Evolutionary conservation across 1,140 invertebrate species (phyloP).

Genomic region (Drosophila ohnishii): DNA sequence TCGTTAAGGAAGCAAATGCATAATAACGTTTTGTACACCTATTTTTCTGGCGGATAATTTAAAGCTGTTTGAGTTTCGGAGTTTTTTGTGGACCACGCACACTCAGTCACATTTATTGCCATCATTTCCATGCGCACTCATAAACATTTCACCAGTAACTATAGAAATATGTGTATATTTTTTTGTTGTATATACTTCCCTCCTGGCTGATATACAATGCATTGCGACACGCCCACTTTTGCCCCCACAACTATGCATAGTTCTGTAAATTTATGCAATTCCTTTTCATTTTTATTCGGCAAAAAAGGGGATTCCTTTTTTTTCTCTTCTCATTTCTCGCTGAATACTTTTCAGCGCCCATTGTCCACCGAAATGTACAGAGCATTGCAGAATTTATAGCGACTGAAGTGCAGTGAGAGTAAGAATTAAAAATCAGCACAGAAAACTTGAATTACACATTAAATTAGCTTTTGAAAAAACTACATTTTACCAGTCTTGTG

Average conservation of each 20-base stretch:
- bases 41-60: conserved; percentile 22
- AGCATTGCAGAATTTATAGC: conserved; percentile 29
- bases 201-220: conserved; percentile 31
- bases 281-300: conserved; percentile 40
- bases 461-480: not conserved
- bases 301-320: conserved; percentile 10
- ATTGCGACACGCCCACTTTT: conserved; percentile 30
- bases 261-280: conserved; percentile 59
- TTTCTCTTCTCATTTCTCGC: conserved; percentile 18
- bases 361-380: conserved; percentile 29
- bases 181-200: conserved; percentile 14
- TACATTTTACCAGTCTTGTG: not conserved
- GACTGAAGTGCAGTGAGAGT: not conserved
- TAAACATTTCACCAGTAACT: conserved; percentile 54
- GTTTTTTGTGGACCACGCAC: conserved; percentile 7
- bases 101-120: conserved; percentile 47
- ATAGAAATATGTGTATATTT: conserved; percentile 45
- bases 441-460: conserved; percentile 5
- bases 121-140: conserved; percentile 25
- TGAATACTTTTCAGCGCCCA: conserved; percentile 36
- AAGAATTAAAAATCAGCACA: conserved; percentile 2
- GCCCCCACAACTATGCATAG: conserved; percentile 37
- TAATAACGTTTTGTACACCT: conserved; percentile 23
- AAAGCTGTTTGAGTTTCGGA: conserved; percentile 17
- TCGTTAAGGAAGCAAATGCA: conserved; percentile 27